phyloP scores from a whole-genome alignment of 2,888 invertebrate species.

The Onthophagus sagittarius region DNA sequence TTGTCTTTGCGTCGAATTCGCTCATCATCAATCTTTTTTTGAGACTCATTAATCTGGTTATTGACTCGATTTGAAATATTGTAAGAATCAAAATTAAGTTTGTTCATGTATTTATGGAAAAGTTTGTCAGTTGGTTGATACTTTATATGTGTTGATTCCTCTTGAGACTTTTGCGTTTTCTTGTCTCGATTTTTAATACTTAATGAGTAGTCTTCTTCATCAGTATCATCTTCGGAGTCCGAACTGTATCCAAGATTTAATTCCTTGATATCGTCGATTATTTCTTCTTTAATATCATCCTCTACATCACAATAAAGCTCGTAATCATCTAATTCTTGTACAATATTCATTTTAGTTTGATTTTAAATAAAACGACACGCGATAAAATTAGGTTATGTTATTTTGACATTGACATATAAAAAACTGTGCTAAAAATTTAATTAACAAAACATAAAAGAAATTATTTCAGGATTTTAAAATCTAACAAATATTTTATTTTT shows the following conservation, averaged over 20 bases:
- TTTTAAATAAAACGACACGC: not conserved
- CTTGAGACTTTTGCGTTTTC: not conserved
- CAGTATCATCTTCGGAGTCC: not conserved
- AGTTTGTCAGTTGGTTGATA: constrained; percentile 3
- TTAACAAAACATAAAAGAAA: no score
- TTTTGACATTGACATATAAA: not conserved
- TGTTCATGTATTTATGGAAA: not conserved
- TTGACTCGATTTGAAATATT: constrained; percentile 59
- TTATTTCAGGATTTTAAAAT: no score
- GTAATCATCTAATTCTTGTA: not conserved
- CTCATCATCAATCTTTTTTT: constrained; percentile 66
- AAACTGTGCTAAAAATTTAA: no score
- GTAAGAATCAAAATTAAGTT: constrained; percentile 6
- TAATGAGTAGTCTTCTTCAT: not conserved
- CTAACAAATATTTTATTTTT: no score
- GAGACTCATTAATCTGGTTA: constrained; percentile 67
- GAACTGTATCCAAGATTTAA: not conserved
- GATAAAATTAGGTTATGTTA: not conserved
- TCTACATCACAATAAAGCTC: not conserved
- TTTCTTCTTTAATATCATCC: not conserved
- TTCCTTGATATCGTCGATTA: not conserved
- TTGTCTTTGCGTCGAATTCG: constrained; percentile 80
- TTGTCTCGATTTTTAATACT: constrained; percentile 4
- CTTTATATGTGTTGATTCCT: not conserved
- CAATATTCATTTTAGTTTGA: not conserved